Percentiles rank a stretch among this genome's conserved stretches.
phyloP scores from a whole-genome alignment of 2,888 invertebrate genomes.

The Tetropium fuscum region DNA sequence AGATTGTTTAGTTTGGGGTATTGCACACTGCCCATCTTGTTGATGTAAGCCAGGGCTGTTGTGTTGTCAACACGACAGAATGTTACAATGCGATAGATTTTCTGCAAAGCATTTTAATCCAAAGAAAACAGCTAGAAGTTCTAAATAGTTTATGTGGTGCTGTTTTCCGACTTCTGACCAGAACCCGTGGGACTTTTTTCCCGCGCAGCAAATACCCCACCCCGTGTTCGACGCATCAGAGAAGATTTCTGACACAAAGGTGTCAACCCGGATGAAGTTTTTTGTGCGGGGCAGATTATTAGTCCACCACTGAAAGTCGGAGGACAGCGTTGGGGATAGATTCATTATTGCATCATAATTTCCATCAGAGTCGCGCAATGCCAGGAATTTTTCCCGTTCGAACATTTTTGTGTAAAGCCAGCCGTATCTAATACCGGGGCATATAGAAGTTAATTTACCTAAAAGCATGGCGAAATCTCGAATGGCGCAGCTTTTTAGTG shows the following conservation, averaged over 20 bases:
- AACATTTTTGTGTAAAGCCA: not conserved
- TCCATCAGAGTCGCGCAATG: not conserved
- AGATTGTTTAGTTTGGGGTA: not conserved
- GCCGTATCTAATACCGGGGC: not conserved
- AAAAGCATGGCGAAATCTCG: not conserved
- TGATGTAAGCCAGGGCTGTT: not conserved
- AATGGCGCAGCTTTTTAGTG: not conserved
- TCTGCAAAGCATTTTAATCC: too few species aligned
- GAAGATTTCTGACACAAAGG: slow-evolving; percentile 5
- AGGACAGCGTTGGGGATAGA: not conserved
- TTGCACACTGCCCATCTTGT: not conserved
- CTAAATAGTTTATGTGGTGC: slow-evolving; percentile 25
- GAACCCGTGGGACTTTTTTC: slow-evolving; percentile 3
- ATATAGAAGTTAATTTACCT: not conserved
- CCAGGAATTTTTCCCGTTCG: too few species aligned
- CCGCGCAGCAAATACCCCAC: slow-evolving; percentile 3
- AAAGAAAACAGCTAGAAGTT: slow-evolving; percentile 17
- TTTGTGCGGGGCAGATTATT: slow-evolving; percentile 20
- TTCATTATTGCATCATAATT: slow-evolving; percentile 10
- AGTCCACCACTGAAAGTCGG: slow-evolving; percentile 12
- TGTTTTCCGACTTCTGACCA: slow-evolving; percentile 13
- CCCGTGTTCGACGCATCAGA: slow-evolving; percentile 9
- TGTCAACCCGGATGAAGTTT: not conserved
- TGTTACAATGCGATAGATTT: slow-evolving; percentile 7
- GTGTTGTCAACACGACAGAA: slow-evolving; percentile 11